These are phyloP conservation scores for Cassiopea xamachana DNA, from an alignment of 30 jellyfish, hydroid and myxozoan genomes.

Conservation along the genomic window DNA sequence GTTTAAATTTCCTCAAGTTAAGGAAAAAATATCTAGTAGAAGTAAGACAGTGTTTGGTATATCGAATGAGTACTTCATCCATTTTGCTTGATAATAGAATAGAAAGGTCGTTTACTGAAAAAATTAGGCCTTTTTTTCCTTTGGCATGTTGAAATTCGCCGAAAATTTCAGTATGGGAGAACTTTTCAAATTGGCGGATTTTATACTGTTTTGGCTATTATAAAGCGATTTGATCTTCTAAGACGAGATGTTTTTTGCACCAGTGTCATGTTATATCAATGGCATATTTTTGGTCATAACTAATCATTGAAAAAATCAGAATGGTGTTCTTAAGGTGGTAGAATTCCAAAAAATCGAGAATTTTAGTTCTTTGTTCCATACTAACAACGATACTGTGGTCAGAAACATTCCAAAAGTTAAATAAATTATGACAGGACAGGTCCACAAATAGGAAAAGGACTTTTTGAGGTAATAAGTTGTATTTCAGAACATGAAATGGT, in stretches of 20 bases:
- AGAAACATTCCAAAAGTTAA: not conserved
- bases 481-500: too few species aligned
- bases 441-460: too few species aligned
- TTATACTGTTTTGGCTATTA: not conserved
- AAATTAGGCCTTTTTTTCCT: not conserved
- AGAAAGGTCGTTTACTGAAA: not conserved
- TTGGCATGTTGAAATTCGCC: not conserved
- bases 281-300: not conserved
- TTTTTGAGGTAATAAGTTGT: too few species aligned
- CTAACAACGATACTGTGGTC: not conserved
- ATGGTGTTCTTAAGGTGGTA: not conserved
- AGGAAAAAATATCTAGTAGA: too few species aligned
- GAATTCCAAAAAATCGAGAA: not conserved
- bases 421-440: too few species aligned
- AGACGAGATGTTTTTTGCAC: not conserved
- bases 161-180: not conserved
- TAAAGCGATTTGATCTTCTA: not conserved
- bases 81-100: too few species aligned
- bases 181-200: not conserved
- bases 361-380: not conserved
- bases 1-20: too few species aligned
- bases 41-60: too few species aligned
- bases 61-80: too few species aligned
- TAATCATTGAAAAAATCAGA: not conserved
- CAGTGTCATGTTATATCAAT: not conserved